Conservation (phyloP, 2,113 vertebrate genomes). For the Eublepharis macularius region DNA sequence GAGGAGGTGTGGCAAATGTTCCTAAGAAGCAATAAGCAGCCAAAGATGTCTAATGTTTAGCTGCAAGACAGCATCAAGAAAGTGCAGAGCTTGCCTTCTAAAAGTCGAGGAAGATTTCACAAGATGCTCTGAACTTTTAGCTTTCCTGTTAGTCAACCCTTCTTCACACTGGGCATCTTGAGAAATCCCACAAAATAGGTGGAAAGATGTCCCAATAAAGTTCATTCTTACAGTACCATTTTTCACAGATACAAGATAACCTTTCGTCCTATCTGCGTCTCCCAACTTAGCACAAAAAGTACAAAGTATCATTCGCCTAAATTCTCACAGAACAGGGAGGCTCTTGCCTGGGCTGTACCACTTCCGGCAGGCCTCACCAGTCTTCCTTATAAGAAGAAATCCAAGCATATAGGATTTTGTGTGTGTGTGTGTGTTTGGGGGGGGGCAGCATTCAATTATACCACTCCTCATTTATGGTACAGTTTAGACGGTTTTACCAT, state of each 20-base stretch:
- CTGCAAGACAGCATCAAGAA: too few species aligned
- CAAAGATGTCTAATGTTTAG: too few species aligned
- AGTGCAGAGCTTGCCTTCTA: neutral
- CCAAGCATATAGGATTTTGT: too few species aligned
- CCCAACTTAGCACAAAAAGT: neutral
- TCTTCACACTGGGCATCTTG: neutral
- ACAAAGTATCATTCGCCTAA: neutral
- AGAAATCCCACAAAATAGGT: neutral
- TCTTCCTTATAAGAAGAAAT: neutral
- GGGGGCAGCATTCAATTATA: neutral
- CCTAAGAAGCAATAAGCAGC: too few species aligned
- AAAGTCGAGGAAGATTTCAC: neutral
- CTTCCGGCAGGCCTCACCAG: neutral
- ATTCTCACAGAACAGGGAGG: neutral
- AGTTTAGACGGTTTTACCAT: too few species aligned
- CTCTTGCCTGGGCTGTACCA: neutral
- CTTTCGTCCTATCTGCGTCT: neutral
- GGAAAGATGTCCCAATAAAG: neutral
- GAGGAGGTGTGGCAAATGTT: too few species aligned
- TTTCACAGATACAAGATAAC: neutral
- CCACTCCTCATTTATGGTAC: neutral
- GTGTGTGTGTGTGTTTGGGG: neutral
- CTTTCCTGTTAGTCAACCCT: neutral
- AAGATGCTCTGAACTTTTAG: neutral
- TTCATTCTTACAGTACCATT: neutral